Evolutionary conservation across 1,140 invertebrate genomes (phyloP).

Genomic region (Drosophila ironensis): DNA sequence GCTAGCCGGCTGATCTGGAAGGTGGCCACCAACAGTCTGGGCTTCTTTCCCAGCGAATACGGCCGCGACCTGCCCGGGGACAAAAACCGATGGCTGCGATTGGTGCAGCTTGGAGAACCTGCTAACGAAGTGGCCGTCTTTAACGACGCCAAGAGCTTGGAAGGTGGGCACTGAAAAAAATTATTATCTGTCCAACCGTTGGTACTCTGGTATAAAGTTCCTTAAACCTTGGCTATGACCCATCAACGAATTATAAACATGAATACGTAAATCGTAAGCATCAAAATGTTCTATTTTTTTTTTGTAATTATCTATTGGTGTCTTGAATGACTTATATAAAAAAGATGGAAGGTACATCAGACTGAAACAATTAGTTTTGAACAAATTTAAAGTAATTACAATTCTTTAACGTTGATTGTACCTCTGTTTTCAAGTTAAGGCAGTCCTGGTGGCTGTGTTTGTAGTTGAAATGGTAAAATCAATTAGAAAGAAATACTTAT

Average conservation of each 20-base stretch:
- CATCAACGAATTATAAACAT: too few species aligned
- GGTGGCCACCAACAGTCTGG: slow-evolving; percentile 72
- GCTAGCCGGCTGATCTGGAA: slow-evolving; percentile 73
- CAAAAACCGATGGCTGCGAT: slow-evolving; percentile 46
- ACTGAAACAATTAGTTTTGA: neutral
- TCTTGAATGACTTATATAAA: too few species aligned
- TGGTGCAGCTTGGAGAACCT: slow-evolving; percentile 72
- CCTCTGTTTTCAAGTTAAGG: too few species aligned
- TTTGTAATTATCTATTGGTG: too few species aligned
- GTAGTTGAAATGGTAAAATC: neutral
- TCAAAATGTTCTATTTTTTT: too few species aligned
- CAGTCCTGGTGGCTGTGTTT: neutral
- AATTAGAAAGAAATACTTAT: neutral
- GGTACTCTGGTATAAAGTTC: too few species aligned
- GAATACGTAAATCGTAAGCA: too few species aligned
- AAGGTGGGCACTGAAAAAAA: slow-evolving; percentile 45
- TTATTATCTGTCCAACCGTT: neutral
- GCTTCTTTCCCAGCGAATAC: slow-evolving; percentile 75
- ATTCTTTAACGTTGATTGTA: too few species aligned
- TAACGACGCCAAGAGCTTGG: slow-evolving; percentile 68
- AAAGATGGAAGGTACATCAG: too few species aligned
- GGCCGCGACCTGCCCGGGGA: slow-evolving; percentile 48
- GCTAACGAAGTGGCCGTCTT: slow-evolving; percentile 66
- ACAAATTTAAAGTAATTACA: too few species aligned
- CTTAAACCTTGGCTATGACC: too few species aligned